Evolutionary conservation across 53 echinoderm and acorn worm genomes (phyloP).

Genomic region (Hippasteria phrygiana): DNA sequence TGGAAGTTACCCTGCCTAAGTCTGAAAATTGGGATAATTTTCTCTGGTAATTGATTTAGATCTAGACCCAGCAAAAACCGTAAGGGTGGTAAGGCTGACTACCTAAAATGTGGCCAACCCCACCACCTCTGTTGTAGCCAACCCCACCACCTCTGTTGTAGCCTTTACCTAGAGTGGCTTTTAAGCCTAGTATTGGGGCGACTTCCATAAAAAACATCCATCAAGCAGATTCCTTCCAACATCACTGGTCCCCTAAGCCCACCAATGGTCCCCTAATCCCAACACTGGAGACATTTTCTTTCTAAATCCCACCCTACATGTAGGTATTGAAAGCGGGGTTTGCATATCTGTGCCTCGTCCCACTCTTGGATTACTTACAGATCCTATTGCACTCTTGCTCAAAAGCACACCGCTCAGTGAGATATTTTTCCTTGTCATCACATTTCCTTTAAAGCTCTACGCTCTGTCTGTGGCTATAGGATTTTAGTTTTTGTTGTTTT

Average conservation of each 20-base stretch:
- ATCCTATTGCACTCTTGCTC: conserved; percentile 15
- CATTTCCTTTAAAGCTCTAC: neutral
- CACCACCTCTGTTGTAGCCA: too few species aligned
- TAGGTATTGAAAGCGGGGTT: neutral
- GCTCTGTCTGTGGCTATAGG: neutral
- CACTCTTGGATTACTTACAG: neutral
- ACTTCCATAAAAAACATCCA: too few species aligned
- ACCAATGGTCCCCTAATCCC: neutral
- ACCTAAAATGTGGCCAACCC: too few species aligned
- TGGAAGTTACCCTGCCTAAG: too few species aligned
- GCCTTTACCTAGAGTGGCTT: too few species aligned
- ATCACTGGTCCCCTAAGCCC: neutral
- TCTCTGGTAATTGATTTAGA: too few species aligned
- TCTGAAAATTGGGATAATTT: too few species aligned
- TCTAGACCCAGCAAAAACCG: too few species aligned
- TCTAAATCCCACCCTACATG: conserved; percentile 8
- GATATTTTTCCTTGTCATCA: neutral
- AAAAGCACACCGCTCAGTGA: neutral
- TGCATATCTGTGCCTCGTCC: neutral
- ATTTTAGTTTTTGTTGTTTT: neutral
- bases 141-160: too few species aligned
- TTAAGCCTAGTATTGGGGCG: too few species aligned
- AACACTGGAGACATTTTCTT: conserved; percentile 28
- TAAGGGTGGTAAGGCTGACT: too few species aligned
- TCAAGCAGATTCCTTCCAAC: neutral